Evolutionary conservation across 53 echinoderm and acorn worm genomes (phyloP), one percentile per base, ranked within the genome.

Genomic region (Stichopus horrens): DNA sequence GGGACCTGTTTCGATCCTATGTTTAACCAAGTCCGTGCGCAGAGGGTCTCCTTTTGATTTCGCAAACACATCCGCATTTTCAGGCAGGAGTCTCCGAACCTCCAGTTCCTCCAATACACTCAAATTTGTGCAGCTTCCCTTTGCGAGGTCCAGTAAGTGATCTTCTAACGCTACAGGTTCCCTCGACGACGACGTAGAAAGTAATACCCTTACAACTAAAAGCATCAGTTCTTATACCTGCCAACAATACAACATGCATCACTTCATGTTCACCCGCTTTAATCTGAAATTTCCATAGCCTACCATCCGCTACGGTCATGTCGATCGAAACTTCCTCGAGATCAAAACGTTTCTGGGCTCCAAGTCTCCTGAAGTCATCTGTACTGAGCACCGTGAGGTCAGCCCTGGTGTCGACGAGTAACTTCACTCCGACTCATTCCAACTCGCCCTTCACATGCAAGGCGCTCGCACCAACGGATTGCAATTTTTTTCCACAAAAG

Each of bases 1-100:
- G 23, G 68, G 54, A 4, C 92, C 89, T 9, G 85, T 89, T 7
- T 91, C 89, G 74, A 91, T 91, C 10, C 65, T 83, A 65, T 92
- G n/a, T n/a, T n/a, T n/a, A n/a, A n/a, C n/a, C n/a, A n/a, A n/a
- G n/a, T n/a, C n/a, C n/a, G n/a, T n/a, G 92, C 52, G 58, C 4
- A 88, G 86, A 13, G 89, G 54, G 20, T 89, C 89, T 16, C 85
- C 75, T 21, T 83, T 67, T 4, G 74, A 58, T 66, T n/a, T 16
- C 0, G 89, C 84, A 86, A 92, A 92, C 18, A 85, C 76, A 76
- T 75, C 52, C 76, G 63, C 21, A 63, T 92, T 54, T 54, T 83
- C 9, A 13, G 60, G 5, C 55, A 89, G 53, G 0, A 89, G 73
- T n/a, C 19, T 60, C 55, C 63, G 9, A 5, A 92, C 59, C 65